Base-by-base conservation (phyloP, 1,140 invertebrate species). In the Drosophila serrata region DNA sequence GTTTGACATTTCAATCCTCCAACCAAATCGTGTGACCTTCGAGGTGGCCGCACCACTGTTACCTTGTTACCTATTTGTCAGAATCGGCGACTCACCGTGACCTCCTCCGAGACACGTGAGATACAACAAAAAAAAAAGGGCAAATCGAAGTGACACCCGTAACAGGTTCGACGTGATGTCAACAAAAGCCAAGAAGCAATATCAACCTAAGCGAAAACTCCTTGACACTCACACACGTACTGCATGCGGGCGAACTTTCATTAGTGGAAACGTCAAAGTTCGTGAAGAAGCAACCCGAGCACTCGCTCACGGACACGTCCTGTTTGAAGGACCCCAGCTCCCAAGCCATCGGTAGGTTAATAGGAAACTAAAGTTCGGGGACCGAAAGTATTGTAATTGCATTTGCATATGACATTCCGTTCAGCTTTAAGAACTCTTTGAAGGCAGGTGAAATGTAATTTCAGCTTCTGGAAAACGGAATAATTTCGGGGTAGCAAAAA, bases 121-220 rank as follows among this genome's bases (percentile, higher is more conserved):
- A n/a, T n/a, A n/a, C n/a, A n/a, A 49, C 29, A 24, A 9, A 69
- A 24, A 65, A 53, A 65, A 64, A 11, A 37, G 65, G 46, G 39
- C 62, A 85, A 82, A 82, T 82, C 64, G 49, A 63, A 79, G 64
- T 84, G 73, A 88, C 61, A 90, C 69, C 78, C 61, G 51, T 81
- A 88, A 81, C 84, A 84, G 79, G 69, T 78, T 79, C 76, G 62
- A 90, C 84, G 84, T 90, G 81, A 81, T 88, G 85, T 81, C 84
- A 84, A 81, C 85, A 88, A 75, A 81, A 78, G 81, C 53, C 73
- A 84, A 61, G 75, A 77, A 57, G 75, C 73, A 75, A 81, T 64
- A 76, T 55, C 57, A 57, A 76, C 69, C 48, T 69, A 58, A 58
- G 33, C 46, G 31, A 57, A 59, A 60, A 49, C 63, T 82, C 53